Evolutionary conservation across 2,113 vertebrate species (phyloP), one percentile per base, ranked within the genome.

Genomic region (Pelvicachromis taeniatus): DNA sequence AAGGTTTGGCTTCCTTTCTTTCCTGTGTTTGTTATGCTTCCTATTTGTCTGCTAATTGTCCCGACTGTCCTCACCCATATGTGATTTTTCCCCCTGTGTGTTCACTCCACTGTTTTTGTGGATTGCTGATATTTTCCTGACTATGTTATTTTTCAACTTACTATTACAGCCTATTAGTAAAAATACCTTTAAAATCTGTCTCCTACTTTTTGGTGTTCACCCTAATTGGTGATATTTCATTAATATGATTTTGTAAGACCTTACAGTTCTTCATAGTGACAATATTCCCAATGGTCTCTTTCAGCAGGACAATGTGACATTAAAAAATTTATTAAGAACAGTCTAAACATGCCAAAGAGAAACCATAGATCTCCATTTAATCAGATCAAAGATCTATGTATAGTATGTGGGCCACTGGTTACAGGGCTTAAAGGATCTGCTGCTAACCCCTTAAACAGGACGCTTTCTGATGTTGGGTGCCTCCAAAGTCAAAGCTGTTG

Each of bases 1-100:
- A 70, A 10, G 40, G 2, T 70, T 70, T 70, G 0, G 45, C 13
- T 45, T 70, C 9, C 13, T 26, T 26, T 45, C 13, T 70, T 38
- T 45, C 13, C 65, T 70, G 1, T 1, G 0, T 42, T 4, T 45
- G 3, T 70, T 70, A 45, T 70, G 65, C 38, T 70, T 70, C 40
- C 38, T 45, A 26, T 10, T 70, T 70, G 8, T 45, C 21, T 65
- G 11, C 35, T 65, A 5, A 65, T 40, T 65, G 61, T 26, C 13
- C 38, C 0, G 12, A 68, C 4, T 68, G 9, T 1, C 16, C 14
- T 58, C 55, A 29, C 13, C 54, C 26, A 11, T 55, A 11, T 55
- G 21, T 14, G 23, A 29, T 26, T 1, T 2, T 0, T 9, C 52
- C 5, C 5, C 38, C 3, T 0, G 1, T 6, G 1, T 6, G 31